Evolutionary conservation across 2,888 invertebrate genomes (phyloP).

Genomic region (Amaurobius ferox): DNA sequence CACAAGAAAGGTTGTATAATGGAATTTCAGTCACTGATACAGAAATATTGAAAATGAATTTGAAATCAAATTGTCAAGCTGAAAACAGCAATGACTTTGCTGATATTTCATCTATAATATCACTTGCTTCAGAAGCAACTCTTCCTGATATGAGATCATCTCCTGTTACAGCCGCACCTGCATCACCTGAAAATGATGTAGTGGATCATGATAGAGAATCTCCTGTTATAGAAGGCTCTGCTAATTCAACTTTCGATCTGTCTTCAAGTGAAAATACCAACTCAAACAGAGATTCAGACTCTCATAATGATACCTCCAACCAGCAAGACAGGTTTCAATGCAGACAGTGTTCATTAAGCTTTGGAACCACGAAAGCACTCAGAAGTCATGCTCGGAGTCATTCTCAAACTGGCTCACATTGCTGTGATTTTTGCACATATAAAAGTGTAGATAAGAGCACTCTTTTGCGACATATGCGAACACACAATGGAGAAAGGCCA

Average conservation of each 20-base stretch:
- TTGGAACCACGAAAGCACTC: neutral
- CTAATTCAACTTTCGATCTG: neutral
- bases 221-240: neutral
- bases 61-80: neutral
- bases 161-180: constrained; percentile 12
- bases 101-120: constrained; percentile 32
- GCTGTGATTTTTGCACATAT: constrained; percentile 15
- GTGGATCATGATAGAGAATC: constrained; percentile 2
- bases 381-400: neutral
- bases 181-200: neutral
- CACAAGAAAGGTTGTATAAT: too few relatives aligned
- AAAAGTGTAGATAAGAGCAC: constrained; percentile 29
- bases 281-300: neutral
- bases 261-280: neutral
- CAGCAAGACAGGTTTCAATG: neutral
- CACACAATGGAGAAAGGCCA: constrained; percentile 18
- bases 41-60: neutral
- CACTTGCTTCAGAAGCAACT: neutral
- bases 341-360: neutral
- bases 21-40: too few relatives aligned
- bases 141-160: neutral
- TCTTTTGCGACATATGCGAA: constrained; percentile 25
- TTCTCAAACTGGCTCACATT: neutral
- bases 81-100: constrained; percentile 34
- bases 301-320: neutral